phyloP scores from a whole-genome alignment of 2,113 vertebrate species.

The Eulemur macaco region DNA sequence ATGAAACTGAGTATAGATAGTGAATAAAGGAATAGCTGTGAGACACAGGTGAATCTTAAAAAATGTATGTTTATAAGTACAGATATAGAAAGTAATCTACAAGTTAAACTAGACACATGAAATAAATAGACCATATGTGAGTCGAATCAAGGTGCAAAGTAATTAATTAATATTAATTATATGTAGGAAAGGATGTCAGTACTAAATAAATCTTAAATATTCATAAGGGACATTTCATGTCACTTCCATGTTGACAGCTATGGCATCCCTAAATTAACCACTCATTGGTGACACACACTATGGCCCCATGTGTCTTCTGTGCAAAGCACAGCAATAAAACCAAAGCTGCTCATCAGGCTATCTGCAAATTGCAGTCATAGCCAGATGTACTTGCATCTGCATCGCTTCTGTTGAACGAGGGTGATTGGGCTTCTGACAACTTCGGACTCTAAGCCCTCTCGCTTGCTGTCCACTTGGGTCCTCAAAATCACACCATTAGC shows the following conservation, averaged over 20 bases:
- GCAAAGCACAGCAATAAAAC: neutral
- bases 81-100: neutral
- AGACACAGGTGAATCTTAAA: neutral
- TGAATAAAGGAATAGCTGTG: neutral
- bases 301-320: neutral
- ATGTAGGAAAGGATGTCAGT: neutral
- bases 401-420: neutral
- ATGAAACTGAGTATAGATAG: neutral
- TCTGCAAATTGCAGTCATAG: neutral
- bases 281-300: neutral
- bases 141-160: neutral
- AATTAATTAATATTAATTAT: neutral
- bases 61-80: neutral
- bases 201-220: neutral
- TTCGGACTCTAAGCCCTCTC: neutral
- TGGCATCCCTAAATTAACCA: neutral
- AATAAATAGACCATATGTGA: neutral
- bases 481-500: neutral
- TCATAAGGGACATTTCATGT: neutral
- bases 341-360: neutral
- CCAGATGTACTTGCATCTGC: neutral
- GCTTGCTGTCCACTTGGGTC: neutral
- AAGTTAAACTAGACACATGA: neutral
- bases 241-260: neutral
- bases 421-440: neutral